Conservation (phyloP, 2,113 vertebrate species). For the Vulpes vulpes region DNA sequence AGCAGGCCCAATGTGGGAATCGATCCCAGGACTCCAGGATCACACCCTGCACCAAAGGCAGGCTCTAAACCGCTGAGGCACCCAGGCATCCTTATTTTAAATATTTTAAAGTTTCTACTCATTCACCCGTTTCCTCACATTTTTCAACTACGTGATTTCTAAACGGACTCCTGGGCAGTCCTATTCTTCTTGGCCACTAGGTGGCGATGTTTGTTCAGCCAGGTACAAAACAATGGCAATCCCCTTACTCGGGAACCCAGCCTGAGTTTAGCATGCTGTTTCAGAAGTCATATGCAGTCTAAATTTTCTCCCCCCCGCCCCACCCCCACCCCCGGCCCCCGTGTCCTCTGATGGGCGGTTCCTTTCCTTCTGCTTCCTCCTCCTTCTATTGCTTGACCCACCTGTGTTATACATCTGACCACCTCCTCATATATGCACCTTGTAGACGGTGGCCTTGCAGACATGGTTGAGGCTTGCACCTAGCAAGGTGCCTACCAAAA, state of each 20-base stretch:
- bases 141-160: neutral
- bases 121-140: neutral
- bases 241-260: neutral
- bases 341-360: neutral
- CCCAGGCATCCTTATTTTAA: neutral
- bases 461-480: neutral
- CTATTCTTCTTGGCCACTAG: constrained; percentile 46
- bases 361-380: neutral
- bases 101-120: neutral
- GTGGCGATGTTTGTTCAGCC: neutral
- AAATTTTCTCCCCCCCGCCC: neutral
- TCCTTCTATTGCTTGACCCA: neutral
- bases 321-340: neutral
- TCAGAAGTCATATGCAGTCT: neutral
- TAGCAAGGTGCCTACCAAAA: neutral
- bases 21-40: too few relatives aligned
- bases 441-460: neutral
- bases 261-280: neutral
- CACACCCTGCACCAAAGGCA: too few relatives aligned
- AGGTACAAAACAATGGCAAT: neutral
- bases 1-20: too few relatives aligned
- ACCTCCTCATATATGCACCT: neutral
- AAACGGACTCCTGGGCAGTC: neutral
- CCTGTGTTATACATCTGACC: neutral
- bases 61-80: too few relatives aligned